Evolutionary conservation across 2,888 invertebrate genomes (phyloP).

Genomic region (Lasioglossum malachurum): DNA sequence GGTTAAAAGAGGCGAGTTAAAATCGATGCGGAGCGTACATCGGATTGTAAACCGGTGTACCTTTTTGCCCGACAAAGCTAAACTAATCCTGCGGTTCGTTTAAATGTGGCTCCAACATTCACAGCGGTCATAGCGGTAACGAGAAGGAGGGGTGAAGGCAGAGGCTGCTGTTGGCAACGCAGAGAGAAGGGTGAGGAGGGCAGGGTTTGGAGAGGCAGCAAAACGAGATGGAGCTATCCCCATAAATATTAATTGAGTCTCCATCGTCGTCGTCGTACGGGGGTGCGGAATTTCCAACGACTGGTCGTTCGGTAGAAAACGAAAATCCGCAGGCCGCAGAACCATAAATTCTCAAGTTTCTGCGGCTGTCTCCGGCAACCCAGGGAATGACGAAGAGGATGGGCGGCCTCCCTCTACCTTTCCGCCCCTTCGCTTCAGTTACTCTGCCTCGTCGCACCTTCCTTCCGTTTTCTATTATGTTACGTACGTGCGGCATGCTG

Average conservation of each 20-base stretch:
- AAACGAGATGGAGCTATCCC: slow-evolving; percentile 54
- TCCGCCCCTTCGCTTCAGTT: slow-evolving; percentile 49
- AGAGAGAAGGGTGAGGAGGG: not conserved
- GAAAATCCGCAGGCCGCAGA: slow-evolving; percentile 75
- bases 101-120: slow-evolving; percentile 17
- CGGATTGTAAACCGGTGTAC: slow-evolving; percentile 46
- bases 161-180: not conserved
- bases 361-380: slow-evolving; percentile 77
- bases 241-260: slow-evolving; percentile 77
- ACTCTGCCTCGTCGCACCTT: slow-evolving; percentile 68
- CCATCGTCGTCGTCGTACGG: slow-evolving; percentile 64
- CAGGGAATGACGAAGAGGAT: slow-evolving; percentile 68
- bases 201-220: slow-evolving; percentile 1
- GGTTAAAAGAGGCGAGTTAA: slow-evolving; percentile 10
- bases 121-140: slow-evolving; percentile 12
- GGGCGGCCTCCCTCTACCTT: slow-evolving; percentile 31
- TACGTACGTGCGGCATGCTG: slow-evolving; percentile 66
- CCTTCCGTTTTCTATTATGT: slow-evolving; percentile 76
- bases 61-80: slow-evolving; percentile 55
- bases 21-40: slow-evolving; percentile 61
- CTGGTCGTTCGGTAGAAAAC: slow-evolving; percentile 71
- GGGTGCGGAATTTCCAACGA: slow-evolving; percentile 66
- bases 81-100: slow-evolving; percentile 57
- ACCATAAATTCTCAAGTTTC: slow-evolving; percentile 81
- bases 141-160: not conserved